phyloP scores from a whole-genome alignment of 2,797 vertebrate species.

The Cossypha dichroa region DNA sequence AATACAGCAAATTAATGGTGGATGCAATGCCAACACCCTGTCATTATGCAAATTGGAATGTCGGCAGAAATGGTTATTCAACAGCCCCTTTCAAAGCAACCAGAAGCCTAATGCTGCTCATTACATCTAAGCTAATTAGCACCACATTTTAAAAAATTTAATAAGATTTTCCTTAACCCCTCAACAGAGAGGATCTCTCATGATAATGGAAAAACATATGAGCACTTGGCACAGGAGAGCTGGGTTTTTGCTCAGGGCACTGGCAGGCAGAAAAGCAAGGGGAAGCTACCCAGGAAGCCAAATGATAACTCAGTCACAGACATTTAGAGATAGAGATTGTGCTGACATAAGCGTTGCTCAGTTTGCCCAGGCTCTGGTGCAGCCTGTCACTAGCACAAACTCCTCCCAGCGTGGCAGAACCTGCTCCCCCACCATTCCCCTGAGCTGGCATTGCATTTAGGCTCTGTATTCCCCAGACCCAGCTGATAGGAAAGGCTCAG shows the following conservation, averaged over 20 bases:
- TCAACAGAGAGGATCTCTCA: not conserved
- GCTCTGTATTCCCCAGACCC: not conserved
- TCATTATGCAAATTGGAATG: constrained; percentile 70
- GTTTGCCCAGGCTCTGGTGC: not conserved
- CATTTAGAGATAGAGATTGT: not conserved
- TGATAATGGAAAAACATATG: accelerated
- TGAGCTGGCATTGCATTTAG: not conserved
- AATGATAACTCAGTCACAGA: not conserved
- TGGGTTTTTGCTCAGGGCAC: not conserved
- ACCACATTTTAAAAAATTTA: constrained; percentile 33
- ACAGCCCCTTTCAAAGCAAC: constrained; percentile 44
- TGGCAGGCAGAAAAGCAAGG: not conserved
- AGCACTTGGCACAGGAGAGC: not conserved
- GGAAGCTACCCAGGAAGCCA: not conserved
- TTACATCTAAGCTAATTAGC: constrained; percentile 66
- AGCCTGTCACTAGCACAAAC: not conserved
- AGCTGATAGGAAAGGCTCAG: not conserved
- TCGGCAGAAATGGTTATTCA: constrained; percentile 40
- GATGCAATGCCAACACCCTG: constrained; percentile 60
- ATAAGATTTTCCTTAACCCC: constrained; percentile 41
- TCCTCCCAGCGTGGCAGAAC: accelerated
- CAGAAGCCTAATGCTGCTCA: constrained; percentile 40
- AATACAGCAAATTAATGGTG: constrained; percentile 73
- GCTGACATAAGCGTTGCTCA: not conserved
- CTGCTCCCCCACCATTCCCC: accelerated